These are phyloP conservation scores for Margaritifera margaritifera DNA, from an alignment of 2,888 invertebrate genomes.

Conservation along the genomic window DNA sequence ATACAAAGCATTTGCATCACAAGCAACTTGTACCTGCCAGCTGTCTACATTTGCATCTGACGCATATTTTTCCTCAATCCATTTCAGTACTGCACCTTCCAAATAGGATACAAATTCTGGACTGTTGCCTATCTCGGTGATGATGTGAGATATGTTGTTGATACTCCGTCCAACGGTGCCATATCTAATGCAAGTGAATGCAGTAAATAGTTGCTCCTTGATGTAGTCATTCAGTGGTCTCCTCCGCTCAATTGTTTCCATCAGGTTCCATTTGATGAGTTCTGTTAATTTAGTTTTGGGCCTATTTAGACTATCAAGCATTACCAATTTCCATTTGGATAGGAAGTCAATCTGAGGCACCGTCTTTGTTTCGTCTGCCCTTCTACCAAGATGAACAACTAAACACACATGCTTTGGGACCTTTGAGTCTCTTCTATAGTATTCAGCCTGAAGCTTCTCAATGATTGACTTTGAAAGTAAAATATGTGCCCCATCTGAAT, in stretches of 20 bases:
- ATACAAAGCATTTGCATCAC: conserved; percentile 22
- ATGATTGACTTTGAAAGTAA: conserved; percentile 36
- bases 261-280: conserved; percentile 13
- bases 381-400: conserved; percentile 23
- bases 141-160: conserved; percentile 22
- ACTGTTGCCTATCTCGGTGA: background rate
- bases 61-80: background rate
- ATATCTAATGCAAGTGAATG: conserved; percentile 43
- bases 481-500: conserved; percentile 38
- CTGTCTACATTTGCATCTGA: background rate
- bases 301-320: conserved; percentile 32
- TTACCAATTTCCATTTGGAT: conserved; percentile 39
- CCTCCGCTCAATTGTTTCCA: conserved; percentile 24
- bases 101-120: conserved; percentile 10
- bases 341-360: conserved; percentile 41
- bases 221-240: conserved; percentile 23
- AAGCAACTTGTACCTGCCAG: conserved; percentile 37
- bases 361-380: conserved; percentile 6
- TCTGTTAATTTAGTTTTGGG: conserved; percentile 20
- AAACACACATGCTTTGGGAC: conserved; percentile 23
- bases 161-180: conserved; percentile 18
- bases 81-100: conserved; percentile 4
- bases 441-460: conserved; percentile 26
- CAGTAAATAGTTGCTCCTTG: conserved; percentile 39
- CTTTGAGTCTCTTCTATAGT: background rate